Evolutionary conservation across 2,888 invertebrate genomes (phyloP), one percentile per base, ranked within the genome.

Genomic region (Neocrepidodera transversa): DNA sequence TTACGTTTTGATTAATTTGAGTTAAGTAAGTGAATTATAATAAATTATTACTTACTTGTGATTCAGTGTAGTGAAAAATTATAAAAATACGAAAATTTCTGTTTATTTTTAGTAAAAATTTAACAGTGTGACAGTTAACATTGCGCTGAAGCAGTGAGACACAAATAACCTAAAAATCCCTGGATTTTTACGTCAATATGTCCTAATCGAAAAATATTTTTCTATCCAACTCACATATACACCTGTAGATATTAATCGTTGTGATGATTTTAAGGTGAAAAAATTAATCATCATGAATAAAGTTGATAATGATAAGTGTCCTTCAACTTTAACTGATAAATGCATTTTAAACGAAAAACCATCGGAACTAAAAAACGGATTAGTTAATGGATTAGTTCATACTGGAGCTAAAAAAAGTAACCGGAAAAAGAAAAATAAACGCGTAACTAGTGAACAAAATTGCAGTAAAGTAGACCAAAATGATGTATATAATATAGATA

Each of bases 291-390:
- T 54, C 59, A 49, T 58, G 56, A 71, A 68, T 64, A 66, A 68
- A 58, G 63, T 65, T 62, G 68, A 70, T 62, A 71, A 71, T 61
- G 68, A 70, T 62, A 71, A 72, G 66, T 70, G 72, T 60, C 66
- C 71, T 67, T 66, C 70, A 63, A 65, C 67, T 62, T 49, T 62
- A 52, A 57, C 60, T 42, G 61, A 64, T 49, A 67, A 64, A 42
- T 67, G 64, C 55, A 65, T 61, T 65, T 53, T 61, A 53, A 65
- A 60, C 38, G 65, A 67, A 53, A 55, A 50, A 54, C 20, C 60
- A 13, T 52, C 50, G 20, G 62, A 64, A 38, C 51, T 59, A 30
- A 71, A 68, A 57, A 71, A 72, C 63, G 72, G 71, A 23, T 57
- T 72, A 13, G 66, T 69, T 13, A 72, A 72, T 63, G 72, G 72